Conservation (phyloP, 2,888 invertebrate genomes). For the Liopterus haemorrhoidalis region DNA sequence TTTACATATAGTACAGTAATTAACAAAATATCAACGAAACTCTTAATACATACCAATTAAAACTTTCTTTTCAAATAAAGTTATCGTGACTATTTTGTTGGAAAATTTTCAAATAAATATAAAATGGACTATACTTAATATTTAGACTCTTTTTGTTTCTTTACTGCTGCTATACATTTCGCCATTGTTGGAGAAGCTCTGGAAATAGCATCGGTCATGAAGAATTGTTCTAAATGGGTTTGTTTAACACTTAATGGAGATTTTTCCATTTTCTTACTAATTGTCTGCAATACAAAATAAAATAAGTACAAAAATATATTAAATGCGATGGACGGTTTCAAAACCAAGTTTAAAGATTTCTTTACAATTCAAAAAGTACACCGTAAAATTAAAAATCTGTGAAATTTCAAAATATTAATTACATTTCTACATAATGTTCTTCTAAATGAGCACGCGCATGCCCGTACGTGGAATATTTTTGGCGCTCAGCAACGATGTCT, state of each 20-base stretch:
- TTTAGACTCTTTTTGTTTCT: slow-evolving; percentile 59
- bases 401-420: no score
- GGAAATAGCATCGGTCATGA: slow-evolving; percentile 94
- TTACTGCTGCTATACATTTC: slow-evolving; percentile 88
- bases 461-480: no score
- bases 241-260: slow-evolving; percentile 64
- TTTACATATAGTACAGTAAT: slow-evolving; percentile 20
- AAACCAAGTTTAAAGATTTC: no score
- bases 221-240: slow-evolving; percentile 75
- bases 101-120: slow-evolving; percentile 14
- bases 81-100: slow-evolving; percentile 21
- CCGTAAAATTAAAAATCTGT: no score
- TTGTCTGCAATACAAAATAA: background rate
- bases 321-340: no score
- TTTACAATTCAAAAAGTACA: no score
- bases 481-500: no score
- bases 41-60: slow-evolving; percentile 9
- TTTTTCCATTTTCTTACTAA: slow-evolving; percentile 36
- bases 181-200: slow-evolving; percentile 98
- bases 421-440: no score
- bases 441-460: no score
- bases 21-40: slow-evolving; percentile 21
- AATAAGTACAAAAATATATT: background rate
- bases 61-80: slow-evolving; percentile 12
- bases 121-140: slow-evolving; percentile 18